phyloP scores from a whole-genome alignment of 2,888 invertebrate genomes.

The Nasonovia ribisnigri region DNA sequence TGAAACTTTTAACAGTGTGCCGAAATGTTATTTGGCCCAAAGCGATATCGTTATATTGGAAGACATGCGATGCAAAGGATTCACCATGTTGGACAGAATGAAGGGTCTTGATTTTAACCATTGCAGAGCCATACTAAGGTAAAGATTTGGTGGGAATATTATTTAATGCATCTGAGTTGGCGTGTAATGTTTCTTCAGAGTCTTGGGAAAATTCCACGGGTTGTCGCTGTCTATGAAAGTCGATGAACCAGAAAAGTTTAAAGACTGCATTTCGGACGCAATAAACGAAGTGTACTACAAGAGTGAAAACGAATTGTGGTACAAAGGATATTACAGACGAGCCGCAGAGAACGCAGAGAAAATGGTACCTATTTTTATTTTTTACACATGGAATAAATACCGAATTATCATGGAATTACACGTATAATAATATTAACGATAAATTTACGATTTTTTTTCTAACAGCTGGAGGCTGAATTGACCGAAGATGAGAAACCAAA shows the following conservation, averaged over 20 bases:
- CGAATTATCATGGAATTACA: not conserved
- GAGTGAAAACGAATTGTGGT: slow-evolving; percentile 78
- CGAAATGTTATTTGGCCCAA: slow-evolving; percentile 76
- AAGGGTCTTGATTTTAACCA: slow-evolving; percentile 76
- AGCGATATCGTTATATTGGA: slow-evolving; percentile 72
- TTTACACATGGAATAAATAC: not conserved
- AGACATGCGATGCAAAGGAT: slow-evolving; percentile 76
- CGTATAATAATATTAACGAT: not conserved
- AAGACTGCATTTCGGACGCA: slow-evolving; percentile 70
- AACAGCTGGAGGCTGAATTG: slow-evolving; percentile 59
- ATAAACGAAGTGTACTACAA: slow-evolving; percentile 76
- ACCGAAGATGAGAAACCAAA: slow-evolving; percentile 69
- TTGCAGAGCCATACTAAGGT: slow-evolving; percentile 74
- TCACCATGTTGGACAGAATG: slow-evolving; percentile 77
- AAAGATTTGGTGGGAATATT: not conserved
- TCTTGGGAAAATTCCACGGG: slow-evolving; percentile 77
- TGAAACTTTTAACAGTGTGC: slow-evolving; percentile 72
- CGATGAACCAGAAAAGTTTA: slow-evolving; percentile 74
- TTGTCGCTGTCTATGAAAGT: slow-evolving; percentile 76
- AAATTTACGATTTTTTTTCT: slow-evolving; percentile 67
- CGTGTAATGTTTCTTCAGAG: slow-evolving; percentile 68
- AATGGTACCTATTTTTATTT: slow-evolving; percentile 72
- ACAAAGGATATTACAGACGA: slow-evolving; percentile 78
- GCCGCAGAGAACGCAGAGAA: slow-evolving; percentile 77
- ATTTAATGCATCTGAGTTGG: not conserved